Evolutionary conservation across 2,113 vertebrate genomes (phyloP), one percentile per base, ranked within the genome.

Genomic region (Calidris pygmaea): DNA sequence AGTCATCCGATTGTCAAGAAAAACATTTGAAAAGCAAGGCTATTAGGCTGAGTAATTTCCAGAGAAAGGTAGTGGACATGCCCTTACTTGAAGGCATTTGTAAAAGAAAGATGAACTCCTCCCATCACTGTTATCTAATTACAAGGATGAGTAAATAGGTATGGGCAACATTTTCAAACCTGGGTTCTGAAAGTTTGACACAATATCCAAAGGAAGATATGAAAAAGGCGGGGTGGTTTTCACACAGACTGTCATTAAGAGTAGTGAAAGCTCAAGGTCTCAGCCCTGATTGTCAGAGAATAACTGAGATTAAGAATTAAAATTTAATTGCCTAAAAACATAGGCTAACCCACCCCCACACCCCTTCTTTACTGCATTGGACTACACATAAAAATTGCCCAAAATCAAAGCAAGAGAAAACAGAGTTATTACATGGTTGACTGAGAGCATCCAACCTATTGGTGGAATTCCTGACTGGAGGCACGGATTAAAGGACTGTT

Each of bases 71-170:
- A 62, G 73, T 87, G 89, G 94, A 85, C 95, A 39, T 95, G 95
- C n/a, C 70, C 37, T 89, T 92, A 96, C 96, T 96, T 92, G 95
- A 97, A 56, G 60, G 60, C n/a, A 62, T 62, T 62, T 5, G 74
- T 82, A 70, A 79, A 94, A 93, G 80, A 92, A 87, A 91, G 90
- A 95, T 66, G 65, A 92, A 91, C 92, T 94, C 91, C 94, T 95
- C 96, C 96, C 94, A 92, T 96, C 32, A 62, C 96, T 97, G 95
- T 96, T 97, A 96, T 96, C 96, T 96, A 96, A 96, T 97, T 96
- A 96, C 84, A 96, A 95, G 95, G 95, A 92, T 97, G 94, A 97
- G 77, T 96, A 95, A 93, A 96, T 96, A 95, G 86, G 88, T 91
- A 96, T 93, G 60, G 90, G 92, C 86, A 95, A 96, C 84, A 85